Conservation (phyloP, 2,113 vertebrate genomes). For the Campylomormyrus tamandua region DNA sequence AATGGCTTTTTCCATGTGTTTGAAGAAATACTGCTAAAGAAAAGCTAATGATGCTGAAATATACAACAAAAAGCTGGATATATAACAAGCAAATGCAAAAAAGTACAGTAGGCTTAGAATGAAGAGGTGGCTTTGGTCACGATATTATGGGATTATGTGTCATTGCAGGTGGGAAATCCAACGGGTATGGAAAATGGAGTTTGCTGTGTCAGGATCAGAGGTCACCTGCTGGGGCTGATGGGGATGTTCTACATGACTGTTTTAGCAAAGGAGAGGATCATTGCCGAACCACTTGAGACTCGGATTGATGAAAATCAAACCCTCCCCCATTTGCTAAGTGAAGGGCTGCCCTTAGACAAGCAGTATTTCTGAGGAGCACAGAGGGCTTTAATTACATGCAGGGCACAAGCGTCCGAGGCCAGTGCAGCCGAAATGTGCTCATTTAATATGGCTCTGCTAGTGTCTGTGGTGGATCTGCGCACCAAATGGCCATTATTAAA, state of each 20-base stretch:
- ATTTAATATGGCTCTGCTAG: neutral
- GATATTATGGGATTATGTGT: neutral
- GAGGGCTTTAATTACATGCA: neutral
- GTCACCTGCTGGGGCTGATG: neutral
- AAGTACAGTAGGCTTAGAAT: neutral
- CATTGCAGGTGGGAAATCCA: neutral
- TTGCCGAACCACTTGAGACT: neutral
- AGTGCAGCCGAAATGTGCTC: neutral
- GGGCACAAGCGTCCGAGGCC: neutral
- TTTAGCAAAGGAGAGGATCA: conserved; percentile 1
- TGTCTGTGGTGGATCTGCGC: neutral
- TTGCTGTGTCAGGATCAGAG: neutral
- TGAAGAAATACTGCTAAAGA: neutral
- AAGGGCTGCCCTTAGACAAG: neutral
- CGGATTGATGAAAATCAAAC: neutral
- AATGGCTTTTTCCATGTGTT: neutral
- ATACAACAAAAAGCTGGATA: neutral
- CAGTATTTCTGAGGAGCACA: neutral
- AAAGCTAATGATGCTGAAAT: neutral
- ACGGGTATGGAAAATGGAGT: neutral
- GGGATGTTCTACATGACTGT: neutral
- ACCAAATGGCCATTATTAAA: neutral
- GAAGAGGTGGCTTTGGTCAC: neutral
- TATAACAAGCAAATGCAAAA: neutral
- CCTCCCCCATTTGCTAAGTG: neutral